Base-by-base conservation (phyloP, 2,113 vertebrate species). In the Phalacrocorax aristotelis region DNA sequence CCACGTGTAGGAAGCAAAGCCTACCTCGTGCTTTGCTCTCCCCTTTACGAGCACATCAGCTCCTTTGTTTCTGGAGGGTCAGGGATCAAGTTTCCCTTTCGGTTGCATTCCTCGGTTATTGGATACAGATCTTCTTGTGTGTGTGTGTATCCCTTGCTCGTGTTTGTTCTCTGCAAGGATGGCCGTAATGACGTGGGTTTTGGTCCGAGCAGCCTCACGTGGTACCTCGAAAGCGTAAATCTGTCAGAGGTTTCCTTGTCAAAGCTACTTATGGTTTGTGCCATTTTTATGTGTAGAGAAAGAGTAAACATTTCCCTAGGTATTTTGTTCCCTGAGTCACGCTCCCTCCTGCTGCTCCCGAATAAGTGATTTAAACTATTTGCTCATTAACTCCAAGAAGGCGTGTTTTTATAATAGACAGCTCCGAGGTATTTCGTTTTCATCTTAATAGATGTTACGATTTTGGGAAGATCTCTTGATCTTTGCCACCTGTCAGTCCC, bases 121-220 rank as follows among this genome's bases (percentile, higher is more conserved):
- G 61, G 80, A 21, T 64, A 7, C 74, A 75, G 79, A 75, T 30
- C 46, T 23, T 19, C 36, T 42, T 10, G 10, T 13, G 2, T 17
- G 10, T 13, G 2, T 17, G 54, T 3, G 0, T 29, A 16, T 27
- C 69, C 55, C 52, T 23, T 34, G 40, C 44, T 77, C 2, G 0
- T 15, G 26, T 48, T 55, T 15, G n/a, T 49, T 76, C 58, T 72
- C 64, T 17, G 60, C 26, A 8, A 49, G 21, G 85, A 10, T 22
- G 42, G 3, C 60, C 22, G 32, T 16, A 7, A 4, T 16, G 42
- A 57, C 10, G 2, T 19, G 48, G 48, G 46, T 66, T 44, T 86
- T 27, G n/a, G 51, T 19, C 55, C 46, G 61, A 83, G n/a, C 27
- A 52, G 71, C 61, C 44, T 40, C 61, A 15, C 1, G 2, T 76